Percentiles rank a stretch among this genome's conserved stretches.
phyloP scores from a whole-genome alignment of 2,888 invertebrate genomes.

The Calliphora vomitoria region DNA sequence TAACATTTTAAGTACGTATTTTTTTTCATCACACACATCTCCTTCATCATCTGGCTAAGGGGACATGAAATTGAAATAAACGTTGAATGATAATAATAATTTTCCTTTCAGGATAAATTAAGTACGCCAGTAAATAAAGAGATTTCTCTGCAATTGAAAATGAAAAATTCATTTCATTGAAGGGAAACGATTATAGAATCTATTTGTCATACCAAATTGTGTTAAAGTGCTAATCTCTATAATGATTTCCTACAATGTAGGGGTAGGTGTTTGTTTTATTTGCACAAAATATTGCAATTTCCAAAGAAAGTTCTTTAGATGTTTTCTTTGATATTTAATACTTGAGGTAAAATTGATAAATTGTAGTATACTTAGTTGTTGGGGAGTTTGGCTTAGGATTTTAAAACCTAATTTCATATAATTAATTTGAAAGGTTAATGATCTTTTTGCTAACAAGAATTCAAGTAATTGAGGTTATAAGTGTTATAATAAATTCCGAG shows the following conservation, averaged over 20 bases:
- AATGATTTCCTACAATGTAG: conserved; percentile 9
- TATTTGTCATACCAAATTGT: conserved; percentile 47
- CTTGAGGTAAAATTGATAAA: conserved; percentile 1
- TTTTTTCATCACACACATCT: no score
- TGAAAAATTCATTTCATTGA: conserved; percentile 54
- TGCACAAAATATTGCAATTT: background rate
- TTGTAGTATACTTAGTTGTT: background rate
- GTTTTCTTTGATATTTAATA: conserved; percentile 3
- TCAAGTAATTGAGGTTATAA: no score
- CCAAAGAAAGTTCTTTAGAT: background rate
- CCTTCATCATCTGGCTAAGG: no score
- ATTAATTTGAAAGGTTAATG: background rate
- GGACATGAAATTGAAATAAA: no score
- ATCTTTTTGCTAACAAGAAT: background rate
- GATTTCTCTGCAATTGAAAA: conserved; percentile 50
- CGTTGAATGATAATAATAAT: conserved; percentile 29
- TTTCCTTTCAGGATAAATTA: conserved; percentile 65
- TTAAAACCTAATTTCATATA: background rate
- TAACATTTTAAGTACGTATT: conserved; percentile 37
- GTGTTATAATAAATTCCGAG: no score
- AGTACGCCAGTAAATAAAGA: conserved; percentile 59
- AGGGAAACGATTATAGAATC: conserved; percentile 59
- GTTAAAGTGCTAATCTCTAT: conserved; percentile 43
- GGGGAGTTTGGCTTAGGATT: background rate
- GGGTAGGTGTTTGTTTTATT: background rate